phyloP scores from a whole-genome alignment of 2,113 vertebrate genomes.

The Tyrannus savana region DNA sequence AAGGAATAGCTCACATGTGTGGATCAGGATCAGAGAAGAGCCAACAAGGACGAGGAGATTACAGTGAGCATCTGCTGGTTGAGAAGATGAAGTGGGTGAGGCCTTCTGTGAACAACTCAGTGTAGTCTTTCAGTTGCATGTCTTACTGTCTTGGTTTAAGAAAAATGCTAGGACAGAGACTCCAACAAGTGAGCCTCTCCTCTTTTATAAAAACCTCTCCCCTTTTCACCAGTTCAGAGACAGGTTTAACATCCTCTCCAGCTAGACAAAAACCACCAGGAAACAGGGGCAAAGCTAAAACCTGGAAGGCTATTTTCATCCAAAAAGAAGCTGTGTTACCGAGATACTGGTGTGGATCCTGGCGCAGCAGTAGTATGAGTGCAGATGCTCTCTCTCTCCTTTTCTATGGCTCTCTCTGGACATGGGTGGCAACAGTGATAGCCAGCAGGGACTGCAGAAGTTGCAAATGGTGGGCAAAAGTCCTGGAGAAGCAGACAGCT shows the following conservation, averaged over 20 bases:
- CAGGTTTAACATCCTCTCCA: neutral
- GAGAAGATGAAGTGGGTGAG: neutral
- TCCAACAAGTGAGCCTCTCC: neutral
- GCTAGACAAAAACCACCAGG: neutral
- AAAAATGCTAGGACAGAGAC: neutral
- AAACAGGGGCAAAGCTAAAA: neutral
- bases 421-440: neutral
- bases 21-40: neutral
- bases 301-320: neutral
- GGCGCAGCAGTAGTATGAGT: neutral
- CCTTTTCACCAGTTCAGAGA: neutral
- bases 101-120: neutral
- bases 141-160: neutral
- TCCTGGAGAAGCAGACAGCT: neutral
- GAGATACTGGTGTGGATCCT: neutral
- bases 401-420: neutral
- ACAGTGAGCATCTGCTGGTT: neutral
- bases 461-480: neutral
- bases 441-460: neutral
- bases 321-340: neutral
- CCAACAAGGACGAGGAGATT: neutral
- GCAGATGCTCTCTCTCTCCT: neutral
- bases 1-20: neutral
- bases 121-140: neutral
- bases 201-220: neutral